Conservation (phyloP, 1,140 invertebrate genomes). For the Schlechtendalia chinensis region DNA sequence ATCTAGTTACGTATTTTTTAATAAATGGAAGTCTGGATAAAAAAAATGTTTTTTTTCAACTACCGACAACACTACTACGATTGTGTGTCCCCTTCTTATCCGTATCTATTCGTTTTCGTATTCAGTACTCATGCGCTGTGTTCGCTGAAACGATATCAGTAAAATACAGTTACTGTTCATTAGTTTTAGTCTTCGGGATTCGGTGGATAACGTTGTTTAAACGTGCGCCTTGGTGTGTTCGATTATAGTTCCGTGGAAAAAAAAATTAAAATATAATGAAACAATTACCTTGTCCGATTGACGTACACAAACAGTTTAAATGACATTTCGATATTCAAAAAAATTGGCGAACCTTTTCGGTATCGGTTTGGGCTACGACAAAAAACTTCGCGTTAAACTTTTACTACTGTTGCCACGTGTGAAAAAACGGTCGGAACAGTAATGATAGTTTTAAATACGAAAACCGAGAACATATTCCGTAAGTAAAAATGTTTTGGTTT, state of each 20-base stretch:
- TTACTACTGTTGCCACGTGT: background rate
- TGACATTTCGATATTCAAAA: background rate
- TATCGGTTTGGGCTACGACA: background rate
- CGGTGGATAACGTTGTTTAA: conserved; percentile 6
- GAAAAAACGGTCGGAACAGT: background rate
- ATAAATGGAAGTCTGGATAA: no score
- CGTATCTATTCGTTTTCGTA: background rate
- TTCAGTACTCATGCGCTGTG: background rate
- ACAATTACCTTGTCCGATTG: background rate
- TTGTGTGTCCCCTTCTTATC: background rate
- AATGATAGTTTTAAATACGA: conserved; percentile 29
- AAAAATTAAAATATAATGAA: conserved; percentile 8
- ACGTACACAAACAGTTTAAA: background rate
- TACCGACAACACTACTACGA: background rate
- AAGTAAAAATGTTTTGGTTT: background rate
- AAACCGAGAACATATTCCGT: conserved; percentile 13
- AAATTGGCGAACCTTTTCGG: background rate
- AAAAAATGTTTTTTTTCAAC: background rate
- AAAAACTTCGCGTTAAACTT: conserved; percentile 1
- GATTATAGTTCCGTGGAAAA: background rate
- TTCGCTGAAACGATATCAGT: conserved; percentile 7
- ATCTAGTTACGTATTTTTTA: no score
- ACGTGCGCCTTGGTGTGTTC: background rate
- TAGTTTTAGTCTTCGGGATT: conserved; percentile 4
- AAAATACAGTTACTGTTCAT: no score